Conservation (phyloP, 2,888 invertebrate species). For the Callyntrura sp. region DNA sequence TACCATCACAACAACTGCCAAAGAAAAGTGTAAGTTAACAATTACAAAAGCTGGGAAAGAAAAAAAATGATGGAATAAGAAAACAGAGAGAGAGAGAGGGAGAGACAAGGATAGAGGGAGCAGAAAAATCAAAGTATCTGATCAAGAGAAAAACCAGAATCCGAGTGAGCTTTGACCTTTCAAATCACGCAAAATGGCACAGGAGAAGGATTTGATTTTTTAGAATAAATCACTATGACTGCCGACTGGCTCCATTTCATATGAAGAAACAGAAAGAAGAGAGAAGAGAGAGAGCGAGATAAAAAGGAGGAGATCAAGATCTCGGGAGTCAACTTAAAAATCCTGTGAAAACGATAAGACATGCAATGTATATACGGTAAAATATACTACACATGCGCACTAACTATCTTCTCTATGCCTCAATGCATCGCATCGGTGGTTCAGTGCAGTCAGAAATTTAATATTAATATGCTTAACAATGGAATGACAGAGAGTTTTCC, state of each 20-base stretch:
- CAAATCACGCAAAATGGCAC: conserved; percentile 36
- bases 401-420: background rate
- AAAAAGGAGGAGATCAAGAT: conserved; percentile 1
- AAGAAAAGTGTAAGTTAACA: conserved; percentile 63
- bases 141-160: conserved; percentile 47
- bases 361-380: background rate
- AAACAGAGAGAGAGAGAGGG: background rate
- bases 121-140: background rate
- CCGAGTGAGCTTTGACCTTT: conserved; percentile 61
- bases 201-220: conserved; percentile 1
- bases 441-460: background rate
- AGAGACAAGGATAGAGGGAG: background rate
- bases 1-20: background rate
- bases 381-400: background rate
- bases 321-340: background rate
- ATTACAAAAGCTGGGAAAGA: too few species aligned
- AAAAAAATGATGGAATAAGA: background rate
- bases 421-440: background rate
- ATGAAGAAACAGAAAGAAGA: background rate
- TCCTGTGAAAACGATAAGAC: conserved; percentile 1
- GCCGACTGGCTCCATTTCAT: background rate
- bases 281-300: background rate
- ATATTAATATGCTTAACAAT: conserved; percentile 9
- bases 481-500: conserved; percentile 18
- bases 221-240: conserved; percentile 4